Evolutionary conservation across 2,113 vertebrate genomes (phyloP).

Genomic region (Chascanopsetta lugubris): DNA sequence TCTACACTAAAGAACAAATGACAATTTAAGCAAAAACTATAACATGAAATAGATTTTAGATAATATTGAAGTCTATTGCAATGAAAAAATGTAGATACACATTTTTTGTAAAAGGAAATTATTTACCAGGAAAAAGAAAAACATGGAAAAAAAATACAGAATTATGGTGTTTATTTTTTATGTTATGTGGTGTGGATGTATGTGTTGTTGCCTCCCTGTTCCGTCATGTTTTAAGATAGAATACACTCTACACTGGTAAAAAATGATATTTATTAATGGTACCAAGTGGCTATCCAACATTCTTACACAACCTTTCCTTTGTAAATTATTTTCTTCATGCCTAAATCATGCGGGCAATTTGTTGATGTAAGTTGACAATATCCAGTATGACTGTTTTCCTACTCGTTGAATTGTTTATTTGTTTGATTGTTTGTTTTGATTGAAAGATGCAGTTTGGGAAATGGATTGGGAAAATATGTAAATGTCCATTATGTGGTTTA

Average conservation of each 20-base stretch:
- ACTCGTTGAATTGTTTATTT: constrained; percentile 52
- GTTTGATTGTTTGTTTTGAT: not conserved
- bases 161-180: constrained; percentile 96
- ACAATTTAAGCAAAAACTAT: constrained; percentile 85
- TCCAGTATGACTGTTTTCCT: constrained; percentile 79
- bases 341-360: constrained; percentile 99
- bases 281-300: constrained; percentile 92
- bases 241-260: constrained; percentile 79
- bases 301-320: constrained; percentile 99
- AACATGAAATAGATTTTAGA: constrained; percentile 86
- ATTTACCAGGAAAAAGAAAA: constrained; percentile 84
- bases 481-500: not conserved
- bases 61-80: constrained; percentile 83
- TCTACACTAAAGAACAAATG: constrained; percentile 83
- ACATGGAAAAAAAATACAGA: constrained; percentile 77
- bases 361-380: constrained; percentile 98
- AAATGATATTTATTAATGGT: constrained; percentile 89
- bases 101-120: constrained; percentile 84
- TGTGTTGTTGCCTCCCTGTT: constrained; percentile 99
- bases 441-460: constrained; percentile 69
- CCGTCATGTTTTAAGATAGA: constrained; percentile 91
- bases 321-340: constrained; percentile 99
- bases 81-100: constrained; percentile 81
- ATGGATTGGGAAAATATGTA: not conserved
- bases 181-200: constrained; percentile 99